Evolutionary conservation across 2,113 vertebrate species (phyloP).

Genomic region (Phodopus roborovskii): DNA sequence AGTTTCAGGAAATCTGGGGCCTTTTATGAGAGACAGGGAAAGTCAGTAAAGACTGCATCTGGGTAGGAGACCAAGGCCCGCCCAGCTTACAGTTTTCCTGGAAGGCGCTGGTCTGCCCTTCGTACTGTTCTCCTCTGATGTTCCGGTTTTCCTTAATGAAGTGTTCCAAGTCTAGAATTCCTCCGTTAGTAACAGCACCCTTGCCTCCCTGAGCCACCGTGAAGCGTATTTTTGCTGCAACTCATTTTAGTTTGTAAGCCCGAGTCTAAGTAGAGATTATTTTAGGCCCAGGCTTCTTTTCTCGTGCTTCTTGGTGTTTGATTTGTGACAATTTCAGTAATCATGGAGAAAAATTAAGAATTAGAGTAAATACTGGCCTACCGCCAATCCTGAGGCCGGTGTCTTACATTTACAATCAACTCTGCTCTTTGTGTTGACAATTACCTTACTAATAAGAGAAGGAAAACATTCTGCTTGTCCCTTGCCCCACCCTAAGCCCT

Average conservation of each 20-base stretch:
- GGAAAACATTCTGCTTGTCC: background rate
- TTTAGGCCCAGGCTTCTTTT: constrained; percentile 7
- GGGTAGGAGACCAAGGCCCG: background rate
- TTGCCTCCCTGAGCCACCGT: constrained; percentile 8
- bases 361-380: background rate
- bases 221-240: constrained; percentile 13
- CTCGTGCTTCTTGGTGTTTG: background rate
- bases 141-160: background rate
- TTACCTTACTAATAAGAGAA: background rate
- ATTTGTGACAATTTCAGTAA: constrained; percentile 1
- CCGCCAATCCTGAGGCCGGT: background rate
- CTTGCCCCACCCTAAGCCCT: background rate
- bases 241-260: constrained; percentile 1
- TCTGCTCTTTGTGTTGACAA: constrained; percentile 31
- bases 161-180: constrained; percentile 40
- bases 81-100: background rate
- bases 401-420: background rate
- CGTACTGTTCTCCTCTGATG: background rate
- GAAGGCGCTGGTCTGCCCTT: background rate
- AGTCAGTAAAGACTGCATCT: background rate
- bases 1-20: background rate
- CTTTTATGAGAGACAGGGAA: background rate
- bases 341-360: background rate
- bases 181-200: background rate
- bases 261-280: constrained; percentile 23